phyloP scores from a whole-genome alignment of 2,797 vertebrate species.

The Pipistrellus pipistrellus region DNA sequence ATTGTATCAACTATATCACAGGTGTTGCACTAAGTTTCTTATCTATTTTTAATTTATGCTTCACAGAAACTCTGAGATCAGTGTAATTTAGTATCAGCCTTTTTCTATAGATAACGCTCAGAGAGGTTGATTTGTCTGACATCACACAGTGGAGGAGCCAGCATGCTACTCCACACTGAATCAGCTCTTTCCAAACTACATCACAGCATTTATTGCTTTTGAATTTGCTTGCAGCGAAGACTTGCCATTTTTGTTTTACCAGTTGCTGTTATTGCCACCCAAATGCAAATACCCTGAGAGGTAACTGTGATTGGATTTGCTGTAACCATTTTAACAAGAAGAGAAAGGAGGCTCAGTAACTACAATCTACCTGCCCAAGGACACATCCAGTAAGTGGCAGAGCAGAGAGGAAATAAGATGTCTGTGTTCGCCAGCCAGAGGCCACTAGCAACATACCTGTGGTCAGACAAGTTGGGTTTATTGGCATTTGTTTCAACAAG shows the following conservation, averaged over 20 bases:
- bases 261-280: background rate
- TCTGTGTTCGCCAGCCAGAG: background rate
- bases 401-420: background rate
- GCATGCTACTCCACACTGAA: background rate
- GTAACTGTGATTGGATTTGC: background rate
- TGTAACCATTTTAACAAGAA: background rate
- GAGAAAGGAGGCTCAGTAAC: background rate
- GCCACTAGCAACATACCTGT: background rate
- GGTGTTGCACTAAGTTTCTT: background rate
- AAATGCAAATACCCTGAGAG: background rate
- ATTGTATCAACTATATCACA: background rate
- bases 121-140: background rate
- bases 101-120: background rate
- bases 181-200: background rate
- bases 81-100: background rate
- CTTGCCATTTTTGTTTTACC: background rate
- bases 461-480: background rate
- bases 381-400: background rate
- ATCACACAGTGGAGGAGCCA: background rate
- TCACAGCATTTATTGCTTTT: background rate
- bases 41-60: background rate
- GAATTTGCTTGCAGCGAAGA: conserved; percentile 4
- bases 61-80: background rate
- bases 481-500: background rate
- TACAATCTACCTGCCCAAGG: background rate